Evolutionary conservation across 2,888 invertebrate species (phyloP), one percentile per base, ranked within the genome.

Genomic region (Brachylomia viminalis): DNA sequence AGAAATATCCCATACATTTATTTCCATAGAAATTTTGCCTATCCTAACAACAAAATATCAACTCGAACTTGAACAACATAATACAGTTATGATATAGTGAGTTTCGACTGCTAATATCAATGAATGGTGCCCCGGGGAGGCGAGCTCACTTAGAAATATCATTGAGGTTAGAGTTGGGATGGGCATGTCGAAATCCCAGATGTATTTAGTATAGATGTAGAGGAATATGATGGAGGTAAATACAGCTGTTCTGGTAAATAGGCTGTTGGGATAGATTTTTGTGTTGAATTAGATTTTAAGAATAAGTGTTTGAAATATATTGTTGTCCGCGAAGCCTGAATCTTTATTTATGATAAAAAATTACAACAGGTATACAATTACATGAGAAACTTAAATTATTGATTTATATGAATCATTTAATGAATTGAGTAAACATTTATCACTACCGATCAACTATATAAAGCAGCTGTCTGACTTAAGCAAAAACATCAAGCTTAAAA

Each of bases 61-160:
- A 79, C 69, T 76, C 62, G 11, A 87, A 87, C 74, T 87, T 88
- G 79, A 82, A 77, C 76, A 86, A 84, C 78, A 84, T 85, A 90
- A 86, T 88, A 88, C 85, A 86, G 88, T 85, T 82, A 89, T 86
- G 87, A 87, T 88, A 84, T 87, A 86, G 83, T 84, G 89, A 91
- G 92, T 92, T 92, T 90, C 89, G 88, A 87, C 87, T 86, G 83
- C 84, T 88, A 88, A 88, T 93, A 93, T 94, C 93, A 91, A 94
- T 92, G 93, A 92, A 94, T 93, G 93, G 89, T 87, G 76, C 93
- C 91, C 92, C 49, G 42, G 90, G 92, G 94, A 91, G 64, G 69
- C 67, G 70, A 77, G 82, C 87, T 86, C 86, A 85, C 85, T 88
- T 88, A 86, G 89, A 86, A 85, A 83, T 89, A 89, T 91, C 90